phyloP scores from a whole-genome alignment of 2,113 vertebrate species.

The Ptilonorhynchus violaceus region DNA sequence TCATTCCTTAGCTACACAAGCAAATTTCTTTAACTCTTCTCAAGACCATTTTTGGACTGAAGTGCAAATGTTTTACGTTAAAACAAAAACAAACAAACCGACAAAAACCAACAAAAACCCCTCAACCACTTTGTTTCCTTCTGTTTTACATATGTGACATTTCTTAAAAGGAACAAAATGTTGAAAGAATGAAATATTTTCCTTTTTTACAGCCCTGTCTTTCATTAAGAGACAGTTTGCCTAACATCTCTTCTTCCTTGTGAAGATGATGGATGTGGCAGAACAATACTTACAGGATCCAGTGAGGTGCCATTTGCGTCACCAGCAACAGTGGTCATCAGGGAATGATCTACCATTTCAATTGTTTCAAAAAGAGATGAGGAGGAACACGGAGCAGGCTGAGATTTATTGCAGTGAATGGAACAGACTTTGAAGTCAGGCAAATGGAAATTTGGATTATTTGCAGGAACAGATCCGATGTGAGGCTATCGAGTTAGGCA shows the following conservation, averaged over 20 bases:
- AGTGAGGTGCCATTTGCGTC: background rate
- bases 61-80: background rate
- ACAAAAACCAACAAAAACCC: no score
- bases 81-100: background rate
- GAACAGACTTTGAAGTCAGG: background rate
- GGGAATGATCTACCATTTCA: background rate
- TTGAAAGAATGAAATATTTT: background rate
- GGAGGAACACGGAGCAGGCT: background rate
- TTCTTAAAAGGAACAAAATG: conserved; percentile 15
- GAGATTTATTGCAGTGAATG: background rate
- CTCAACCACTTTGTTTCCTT: background rate
- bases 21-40: background rate
- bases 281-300: background rate
- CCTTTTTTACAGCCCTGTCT: conserved; percentile 1
- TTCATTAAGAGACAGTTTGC: conserved; percentile 25
- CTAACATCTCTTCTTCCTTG: conserved; percentile 4
- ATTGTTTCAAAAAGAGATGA: background rate
- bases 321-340: background rate
- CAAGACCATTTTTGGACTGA: background rate
- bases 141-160: conserved; percentile 46
- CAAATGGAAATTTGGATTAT: conserved; percentile 1
- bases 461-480: background rate
- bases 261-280: background rate
- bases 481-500: background rate
- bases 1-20: background rate